Base-by-base conservation (phyloP, 2,888 invertebrate species). In the Tenthredo distinguenda region DNA sequence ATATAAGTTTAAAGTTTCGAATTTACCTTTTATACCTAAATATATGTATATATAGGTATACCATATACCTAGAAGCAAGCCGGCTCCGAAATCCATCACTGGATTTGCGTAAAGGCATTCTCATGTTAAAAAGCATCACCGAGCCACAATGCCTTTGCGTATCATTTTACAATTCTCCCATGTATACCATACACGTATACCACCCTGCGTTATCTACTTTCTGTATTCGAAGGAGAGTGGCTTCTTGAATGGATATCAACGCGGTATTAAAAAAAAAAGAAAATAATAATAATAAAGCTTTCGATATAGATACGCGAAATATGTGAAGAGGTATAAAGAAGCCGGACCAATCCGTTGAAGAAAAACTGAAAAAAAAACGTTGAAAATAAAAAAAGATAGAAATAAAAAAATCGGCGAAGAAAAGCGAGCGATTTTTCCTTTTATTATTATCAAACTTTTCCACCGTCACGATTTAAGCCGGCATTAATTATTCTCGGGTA, bases 151-250 rank as follows among this genome's bases (percentile, higher is more conserved):
- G 81, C 81, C 62, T 50, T 10, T 37, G 50, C 55, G 50, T 81
- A 81, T 81, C 81, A 81, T 81, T 58, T 81, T 81, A 81, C 81
- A 81, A 62, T 81, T 62, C 77, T n/a, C 10, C 21, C 15, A 6
- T 40, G 18, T 62, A 81, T 7, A 55, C 55, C 40, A 81, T 7
- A 55, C 55, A 55, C 55, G 31, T 77, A 55, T 77, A 43, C 37
- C 18, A 37, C 55, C 31, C 72, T 62, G 34, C 37, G 58, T 62
- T 62, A 81, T 81, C 81, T 81, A 81, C 81, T 62, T 62, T 62
- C 62, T 81, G 81, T 62, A 81, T 81, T 62, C 81, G 40, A 81
- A 37, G 40, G 62, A 81, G 58, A 81, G 81, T 81, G 81, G 81
- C 58, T 81, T 81, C 40, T 40, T 40, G 62, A 81, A 81, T 62